Conservation (phyloP, 2,113 vertebrate species). For the Numida meleagris region DNA sequence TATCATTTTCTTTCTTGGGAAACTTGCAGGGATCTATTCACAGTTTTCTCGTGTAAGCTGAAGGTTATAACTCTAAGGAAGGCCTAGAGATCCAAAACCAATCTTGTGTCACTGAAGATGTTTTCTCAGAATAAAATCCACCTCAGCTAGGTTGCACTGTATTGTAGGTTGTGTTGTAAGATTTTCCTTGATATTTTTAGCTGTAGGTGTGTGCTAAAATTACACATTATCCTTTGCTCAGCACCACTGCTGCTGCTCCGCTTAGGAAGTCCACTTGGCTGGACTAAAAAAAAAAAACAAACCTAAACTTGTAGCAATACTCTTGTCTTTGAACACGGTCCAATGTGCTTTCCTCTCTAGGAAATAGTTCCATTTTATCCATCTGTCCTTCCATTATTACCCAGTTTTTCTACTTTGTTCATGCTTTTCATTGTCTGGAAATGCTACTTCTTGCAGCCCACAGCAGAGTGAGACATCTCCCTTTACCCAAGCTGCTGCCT, state of each 20-base stretch:
- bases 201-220: not conserved
- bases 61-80: not conserved
- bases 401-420: not conserved
- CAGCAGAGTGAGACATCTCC: not conserved
- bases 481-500: not conserved
- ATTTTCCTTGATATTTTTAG: not conserved
- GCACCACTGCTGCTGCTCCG: not conserved
- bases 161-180: not conserved
- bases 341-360: not conserved
- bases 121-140: not conserved
- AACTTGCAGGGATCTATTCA: not conserved
- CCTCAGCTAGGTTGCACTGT: not conserved
- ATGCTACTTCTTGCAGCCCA: not conserved
- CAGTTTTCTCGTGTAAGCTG: not conserved
- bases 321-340: not conserved
- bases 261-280: not conserved
- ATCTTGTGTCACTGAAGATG: not conserved
- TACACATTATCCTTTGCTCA: not conserved
- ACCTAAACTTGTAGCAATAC: not conserved
- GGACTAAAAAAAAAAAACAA: not conserved
- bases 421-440: not conserved
- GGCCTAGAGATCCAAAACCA: not conserved
- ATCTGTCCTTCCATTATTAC: not conserved
- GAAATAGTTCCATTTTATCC: not conserved
- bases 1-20: not conserved